Evolutionary conservation across 2,888 invertebrate species (phyloP), one percentile per base, ranked within the genome.

Genomic region (Phortica okadai): DNA sequence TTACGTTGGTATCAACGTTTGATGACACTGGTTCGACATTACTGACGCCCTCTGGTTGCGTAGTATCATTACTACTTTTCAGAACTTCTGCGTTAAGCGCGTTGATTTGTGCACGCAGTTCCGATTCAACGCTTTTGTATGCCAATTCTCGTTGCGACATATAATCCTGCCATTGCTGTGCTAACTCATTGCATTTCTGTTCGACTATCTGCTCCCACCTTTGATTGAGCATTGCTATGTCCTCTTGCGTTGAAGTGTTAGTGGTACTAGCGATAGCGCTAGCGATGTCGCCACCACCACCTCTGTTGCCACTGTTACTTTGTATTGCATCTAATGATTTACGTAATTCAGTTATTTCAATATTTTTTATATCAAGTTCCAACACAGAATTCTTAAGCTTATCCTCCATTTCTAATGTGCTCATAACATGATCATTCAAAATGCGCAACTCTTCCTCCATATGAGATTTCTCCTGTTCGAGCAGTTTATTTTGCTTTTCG

Each of bases 151-250:
- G 93, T 82, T 93, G 92, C n/a, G 93, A 92, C 76, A 95, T 89
- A 90, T 95, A 95, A 80, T 94, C 92, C 85, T 95, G 94, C 95
- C 95, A 95, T 84, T 94, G 92, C 90, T 94, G 93, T 10, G 95
- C 95, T 77, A 95, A 93, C 91, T 95, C 94, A 83, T 92, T 92
- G 74, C 95, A 95, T 81, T 94, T 92, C 89, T 95, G 94, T 85
- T 95, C 95, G 44, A 95, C 93, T 76, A 94, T 92, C 77, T 92
- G 91, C 59, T 93, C 90, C 92, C 92, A 92, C 74, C 92, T 90
- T 50, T 89, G 87, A 59, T 90, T 89, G 8, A 92, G 76, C 4
- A 90, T 81, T 8, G 84, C 79, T 3, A 83, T 64, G 72, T 88
- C 82, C 0, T 80, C 75, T 2, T 76, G 74, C 1, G 78, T 44